Evolutionary conservation across 2,113 vertebrate species (phyloP).

Genomic region (Lipophrys pholis): DNA sequence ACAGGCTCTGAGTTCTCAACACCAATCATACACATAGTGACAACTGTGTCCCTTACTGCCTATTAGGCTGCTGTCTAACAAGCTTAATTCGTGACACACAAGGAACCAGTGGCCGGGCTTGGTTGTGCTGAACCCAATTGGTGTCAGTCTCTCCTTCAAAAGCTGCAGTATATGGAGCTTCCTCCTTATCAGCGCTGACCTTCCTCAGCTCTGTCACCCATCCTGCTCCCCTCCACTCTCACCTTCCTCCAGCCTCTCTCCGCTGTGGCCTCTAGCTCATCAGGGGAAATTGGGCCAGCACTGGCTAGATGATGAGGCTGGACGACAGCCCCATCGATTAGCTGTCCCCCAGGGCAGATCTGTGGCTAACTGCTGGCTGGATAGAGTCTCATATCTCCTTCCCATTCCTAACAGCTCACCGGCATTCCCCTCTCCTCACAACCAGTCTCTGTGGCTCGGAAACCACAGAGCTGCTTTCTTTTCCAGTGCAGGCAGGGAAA

Average conservation of each 20-base stretch:
- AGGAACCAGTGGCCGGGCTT: conserved; percentile 54
- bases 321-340: conserved; percentile 85
- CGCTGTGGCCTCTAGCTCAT: conserved; percentile 73
- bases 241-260: conserved; percentile 55
- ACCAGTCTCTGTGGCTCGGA: conserved; percentile 17
- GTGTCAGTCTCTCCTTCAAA: conserved; percentile 53
- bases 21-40: conserved; percentile 61
- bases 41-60: conserved; percentile 68
- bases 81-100: conserved; percentile 62
- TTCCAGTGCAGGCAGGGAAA: conserved; percentile 21
- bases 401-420: conserved; percentile 41
- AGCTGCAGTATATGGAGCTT: conserved; percentile 33
- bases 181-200: conserved; percentile 67
- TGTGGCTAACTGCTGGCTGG: conserved; percentile 79
- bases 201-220: conserved; percentile 63
- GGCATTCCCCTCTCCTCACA: conserved; percentile 28
- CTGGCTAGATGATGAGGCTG: conserved; percentile 80
- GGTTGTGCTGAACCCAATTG: conserved; percentile 59
- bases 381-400: conserved; percentile 72
- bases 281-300: conserved; percentile 76
- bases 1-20: conserved; percentile 47
- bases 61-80: conserved; percentile 61
- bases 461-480: conserved; percentile 12
- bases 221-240: conserved; percentile 51
- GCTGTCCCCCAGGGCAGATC: conserved; percentile 83